A percentile compares a stretch with the other conserved stretches of the same genome.
phyloP scores from a whole-genome alignment of 1,140 invertebrate species.

The Drosophila arawakana region DNA sequence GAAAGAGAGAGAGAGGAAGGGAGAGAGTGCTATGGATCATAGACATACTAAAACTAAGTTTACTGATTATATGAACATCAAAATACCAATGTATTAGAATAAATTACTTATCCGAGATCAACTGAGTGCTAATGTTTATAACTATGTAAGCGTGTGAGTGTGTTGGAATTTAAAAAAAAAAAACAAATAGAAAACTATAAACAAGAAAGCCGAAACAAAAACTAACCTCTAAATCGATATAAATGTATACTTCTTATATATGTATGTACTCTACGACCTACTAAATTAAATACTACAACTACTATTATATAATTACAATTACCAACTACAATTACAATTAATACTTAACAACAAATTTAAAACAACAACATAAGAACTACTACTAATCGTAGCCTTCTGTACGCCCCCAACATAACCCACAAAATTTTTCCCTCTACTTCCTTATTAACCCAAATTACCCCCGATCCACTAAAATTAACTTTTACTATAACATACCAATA shows the following conservation, averaged over 20 bases:
- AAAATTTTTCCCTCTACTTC: not conserved
- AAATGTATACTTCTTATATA: conserved; percentile 63
- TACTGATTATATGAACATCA: conserved; percentile 26
- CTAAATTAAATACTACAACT: conserved; percentile 58
- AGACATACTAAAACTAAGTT: conserved; percentile 40
- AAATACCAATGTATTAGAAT: conserved; percentile 37
- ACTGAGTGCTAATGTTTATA: conserved; percentile 46
- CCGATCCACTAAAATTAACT: conserved; percentile 47
- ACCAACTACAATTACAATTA: conserved; percentile 49
- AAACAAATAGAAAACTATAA: not conserved
- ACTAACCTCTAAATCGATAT: conserved; percentile 58
- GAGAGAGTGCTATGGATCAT: conserved; percentile 25
- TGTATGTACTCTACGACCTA: conserved; percentile 59
- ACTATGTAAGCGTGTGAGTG: conserved; percentile 36
- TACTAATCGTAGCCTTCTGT: conserved; percentile 22
- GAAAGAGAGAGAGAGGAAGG: not conserved
- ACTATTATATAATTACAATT: conserved; percentile 49
- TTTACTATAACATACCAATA: conserved; percentile 69
- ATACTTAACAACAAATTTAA: conserved; percentile 14
- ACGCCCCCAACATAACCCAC: not conserved
- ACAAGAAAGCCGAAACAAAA: not conserved
- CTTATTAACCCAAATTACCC: not conserved
- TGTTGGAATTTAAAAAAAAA: conserved; percentile 17
- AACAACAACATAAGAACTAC: conserved; percentile 2
- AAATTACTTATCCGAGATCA: conserved; percentile 30